Evolutionary conservation across 2,888 invertebrate genomes (phyloP), one percentile per base, ranked within the genome.

Genomic region (Luffia ferchaultella): DNA sequence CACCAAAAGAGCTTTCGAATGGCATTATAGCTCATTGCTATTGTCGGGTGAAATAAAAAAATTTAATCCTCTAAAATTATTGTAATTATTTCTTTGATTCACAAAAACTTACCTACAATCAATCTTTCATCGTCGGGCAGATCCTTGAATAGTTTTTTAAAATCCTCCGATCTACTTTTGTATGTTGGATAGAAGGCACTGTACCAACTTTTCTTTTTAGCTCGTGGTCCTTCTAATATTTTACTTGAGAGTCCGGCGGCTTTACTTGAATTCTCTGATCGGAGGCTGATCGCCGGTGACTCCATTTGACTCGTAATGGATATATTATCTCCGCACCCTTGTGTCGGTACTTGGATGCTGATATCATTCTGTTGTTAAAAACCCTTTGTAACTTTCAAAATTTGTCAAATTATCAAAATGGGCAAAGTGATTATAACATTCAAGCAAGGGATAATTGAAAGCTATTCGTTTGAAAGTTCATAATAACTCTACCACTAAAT

Each of bases 151-250:
- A 96, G 89, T 65, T 92, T 87, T 68, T 93, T 95, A 73, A 97
- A 97, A 76, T 97, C 96, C 62, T 95, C 95, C 2, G 93, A 93
- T 60, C 95, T 88, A 54, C 95, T 95, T 79, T 97, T 97, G 74
- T 98, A 98, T 0, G 95, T 96, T 41, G 97, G 96, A 75, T 93
- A 93, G 42, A 94, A 85, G 2, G 92, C 87, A 76, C 90, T 93
- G 72, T 93, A 94, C 93, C 94, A 95, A 53, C 93, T 91, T 53
- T 92, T 90, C 73, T 93, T 93, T 71, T 93, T 93, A 47, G 86
- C 87, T 16, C 90, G 85, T 18, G 67, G 62, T 48, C 63, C 57
- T 45, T 62, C 65, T 43, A 49, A 18, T 5, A 18, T 2, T 18
- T 19, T 48, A 16, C 18, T 15, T 41, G 17, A 12, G 17, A 16